Evolutionary conservation across 1,140 invertebrate species (phyloP), one percentile per base, ranked within the genome.

Genomic region (Hylaeus volcanicus): DNA sequence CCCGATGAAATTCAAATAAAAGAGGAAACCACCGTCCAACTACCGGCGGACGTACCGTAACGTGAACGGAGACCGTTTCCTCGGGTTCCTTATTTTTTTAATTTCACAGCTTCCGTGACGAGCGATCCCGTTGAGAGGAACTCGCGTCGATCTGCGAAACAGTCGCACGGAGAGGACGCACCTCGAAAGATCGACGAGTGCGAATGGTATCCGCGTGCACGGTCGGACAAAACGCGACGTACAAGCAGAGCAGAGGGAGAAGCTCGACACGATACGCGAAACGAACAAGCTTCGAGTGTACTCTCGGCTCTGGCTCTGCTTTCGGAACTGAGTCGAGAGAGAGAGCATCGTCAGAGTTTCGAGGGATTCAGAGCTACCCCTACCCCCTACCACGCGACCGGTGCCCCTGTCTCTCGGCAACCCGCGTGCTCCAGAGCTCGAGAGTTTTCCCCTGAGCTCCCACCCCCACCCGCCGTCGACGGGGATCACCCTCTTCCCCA

Each of bases 271-370:
- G 82, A 74, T 56, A 43, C 56, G 68, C 82, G 73, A 68, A 63
- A 79, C 82, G 55, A 61, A 68, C 82, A 83, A 80, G 79, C 78
- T 58, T 77, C 74, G 82, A 87, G 74, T 83, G 85, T 80, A 61
- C 81, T 83, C 82, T 83, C 82, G 78, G 72, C 81, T 84, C 89
- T 81, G 81, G 78, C 87, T 87, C 89, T 85, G 86, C 88, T 88
- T 78, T 90, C 83, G 88, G 83, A 87, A 90, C 90, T 90, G 89
- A 90, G 83, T 77, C 82, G 73, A 86, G 87, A 86, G 86, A 87
- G 86, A 86, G 87, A 83, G 86, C 72, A 82, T 79, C 84, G 84
- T 83, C 76, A 82, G 81, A 88, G 86, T 90, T 90, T 86, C 83
- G 88, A 90, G 85, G 89, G 88, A 90, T 90, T 84, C 83, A 70